Percentiles rank a stretch among this genome's conserved stretches.
phyloP scores from a whole-genome alignment of 2,888 invertebrate species.

The Sarcophaga subvicina region DNA sequence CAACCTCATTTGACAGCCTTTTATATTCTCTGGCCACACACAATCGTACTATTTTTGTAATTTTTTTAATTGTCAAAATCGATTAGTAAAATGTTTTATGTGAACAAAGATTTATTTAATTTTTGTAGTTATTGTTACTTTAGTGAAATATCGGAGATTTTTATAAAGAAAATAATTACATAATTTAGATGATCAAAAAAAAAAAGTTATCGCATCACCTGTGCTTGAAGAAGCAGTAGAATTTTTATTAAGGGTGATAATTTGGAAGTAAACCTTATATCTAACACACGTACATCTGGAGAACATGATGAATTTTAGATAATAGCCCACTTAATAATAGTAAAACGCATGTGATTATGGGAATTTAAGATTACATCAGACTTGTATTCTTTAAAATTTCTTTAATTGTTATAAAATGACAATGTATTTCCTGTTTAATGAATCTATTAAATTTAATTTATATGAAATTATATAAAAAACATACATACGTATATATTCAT shows the following conservation, averaged over 20 bases:
- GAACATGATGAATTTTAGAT: background rate
- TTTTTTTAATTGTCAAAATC: background rate
- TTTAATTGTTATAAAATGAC: background rate
- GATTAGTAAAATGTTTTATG: background rate
- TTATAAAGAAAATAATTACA: background rate
- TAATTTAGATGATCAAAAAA: background rate
- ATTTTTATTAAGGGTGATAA: background rate
- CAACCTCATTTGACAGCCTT: background rate
- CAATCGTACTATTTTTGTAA: background rate
- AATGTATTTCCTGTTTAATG: background rate
- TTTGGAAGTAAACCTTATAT: background rate
- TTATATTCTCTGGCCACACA: background rate
- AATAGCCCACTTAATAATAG: background rate
- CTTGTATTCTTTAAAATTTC: background rate
- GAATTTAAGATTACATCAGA: constrained; percentile 25
- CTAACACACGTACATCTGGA: background rate
- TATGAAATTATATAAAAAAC: too few species aligned
- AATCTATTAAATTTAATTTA: too few species aligned
- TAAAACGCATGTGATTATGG: constrained; percentile 11
- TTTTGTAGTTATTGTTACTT: background rate
- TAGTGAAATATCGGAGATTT: background rate
- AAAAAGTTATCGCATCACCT: background rate
- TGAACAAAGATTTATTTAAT: background rate
- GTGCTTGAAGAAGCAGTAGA: background rate
- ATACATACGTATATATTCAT: too few species aligned